A percentile compares a stretch with the other conserved stretches of the same genome.
These are phyloP conservation scores for Batillaria attramentaria DNA, from an alignment of 1,140 invertebrate species.

Conservation along the genomic window DNA sequence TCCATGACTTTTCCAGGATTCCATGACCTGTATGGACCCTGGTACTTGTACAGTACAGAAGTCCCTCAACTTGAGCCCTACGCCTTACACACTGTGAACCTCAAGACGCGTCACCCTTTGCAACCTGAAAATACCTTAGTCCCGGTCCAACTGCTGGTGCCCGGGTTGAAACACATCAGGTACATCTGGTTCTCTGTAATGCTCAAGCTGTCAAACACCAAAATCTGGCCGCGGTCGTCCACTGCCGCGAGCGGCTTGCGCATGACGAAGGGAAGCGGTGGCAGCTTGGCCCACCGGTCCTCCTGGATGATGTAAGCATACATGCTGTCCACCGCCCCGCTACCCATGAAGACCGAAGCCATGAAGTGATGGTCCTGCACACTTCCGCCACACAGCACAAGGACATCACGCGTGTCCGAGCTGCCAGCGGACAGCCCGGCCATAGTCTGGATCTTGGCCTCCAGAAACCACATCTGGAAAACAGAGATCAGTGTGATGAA, in stretches of 20 bases:
- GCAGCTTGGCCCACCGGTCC: conserved; percentile 57
- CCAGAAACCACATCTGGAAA: conserved; percentile 38
- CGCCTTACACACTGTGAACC: too few relatives aligned
- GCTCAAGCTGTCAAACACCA: conserved; percentile 43
- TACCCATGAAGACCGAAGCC: background rate
- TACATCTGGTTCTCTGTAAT: background rate
- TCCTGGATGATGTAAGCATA: conserved; percentile 59
- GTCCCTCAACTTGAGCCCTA: too few relatives aligned
- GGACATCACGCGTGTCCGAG: conserved; percentile 46
- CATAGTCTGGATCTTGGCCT: conserved; percentile 50
- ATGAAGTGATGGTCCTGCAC: conserved; percentile 30
- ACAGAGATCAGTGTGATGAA: background rate
- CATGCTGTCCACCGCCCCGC: conserved; percentile 19
- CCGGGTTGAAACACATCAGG: background rate
- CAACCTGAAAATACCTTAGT: background rate
- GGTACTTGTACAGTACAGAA: too few relatives aligned
- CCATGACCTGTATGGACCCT: too few relatives aligned
- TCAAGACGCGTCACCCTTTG: too few relatives aligned
- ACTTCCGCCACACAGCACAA: conserved; percentile 56
- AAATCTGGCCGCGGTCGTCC: conserved; percentile 41
- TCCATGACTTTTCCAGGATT: too few relatives aligned
- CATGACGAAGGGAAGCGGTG: conserved; percentile 56
- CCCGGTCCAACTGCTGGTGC: background rate
- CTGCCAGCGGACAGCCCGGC: conserved; percentile 44
- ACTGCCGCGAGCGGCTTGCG: conserved; percentile 42